phyloP scores from a whole-genome alignment of 2,797 vertebrate species.

The Silurus lanzhouensis region DNA sequence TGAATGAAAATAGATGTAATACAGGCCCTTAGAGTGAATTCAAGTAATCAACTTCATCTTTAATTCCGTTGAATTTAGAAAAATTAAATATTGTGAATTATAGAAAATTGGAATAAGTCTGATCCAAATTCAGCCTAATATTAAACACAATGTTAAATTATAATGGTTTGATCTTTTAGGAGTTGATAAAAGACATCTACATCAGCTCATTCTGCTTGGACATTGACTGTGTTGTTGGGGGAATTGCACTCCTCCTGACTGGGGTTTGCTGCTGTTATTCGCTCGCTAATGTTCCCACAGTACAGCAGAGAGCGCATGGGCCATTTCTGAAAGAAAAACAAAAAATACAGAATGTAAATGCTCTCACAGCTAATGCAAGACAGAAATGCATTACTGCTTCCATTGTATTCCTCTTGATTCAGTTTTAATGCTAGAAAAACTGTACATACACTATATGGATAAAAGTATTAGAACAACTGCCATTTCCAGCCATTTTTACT shows the following conservation, averaged over 20 bases:
- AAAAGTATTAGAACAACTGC: too few species aligned
- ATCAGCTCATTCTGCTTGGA: constrained; percentile 58
- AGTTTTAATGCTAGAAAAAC: background rate
- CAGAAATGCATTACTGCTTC: background rate
- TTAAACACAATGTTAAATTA: background rate
- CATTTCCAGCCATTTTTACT: too few species aligned
- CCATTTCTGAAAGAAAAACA: constrained; percentile 78
- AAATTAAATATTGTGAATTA: background rate
- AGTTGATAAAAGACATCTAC: background rate
- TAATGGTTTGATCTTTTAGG: background rate
- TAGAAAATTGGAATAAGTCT: background rate
- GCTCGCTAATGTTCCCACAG: constrained; percentile 73
- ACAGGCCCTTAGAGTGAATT: background rate
- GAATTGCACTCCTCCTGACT: constrained; percentile 59
- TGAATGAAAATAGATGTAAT: background rate
- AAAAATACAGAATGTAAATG: background rate
- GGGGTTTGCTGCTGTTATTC: constrained; percentile 61
- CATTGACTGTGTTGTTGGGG: constrained; percentile 40
- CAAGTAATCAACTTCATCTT: background rate
- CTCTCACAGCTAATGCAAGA: background rate
- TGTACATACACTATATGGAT: background rate
- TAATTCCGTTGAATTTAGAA: background rate
- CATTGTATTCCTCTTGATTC: background rate
- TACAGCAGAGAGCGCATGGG: constrained; percentile 87
- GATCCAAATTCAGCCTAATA: background rate